phyloP scores from a whole-genome alignment of 2,888 invertebrate genomes.

The Tridacna crocea region DNA sequence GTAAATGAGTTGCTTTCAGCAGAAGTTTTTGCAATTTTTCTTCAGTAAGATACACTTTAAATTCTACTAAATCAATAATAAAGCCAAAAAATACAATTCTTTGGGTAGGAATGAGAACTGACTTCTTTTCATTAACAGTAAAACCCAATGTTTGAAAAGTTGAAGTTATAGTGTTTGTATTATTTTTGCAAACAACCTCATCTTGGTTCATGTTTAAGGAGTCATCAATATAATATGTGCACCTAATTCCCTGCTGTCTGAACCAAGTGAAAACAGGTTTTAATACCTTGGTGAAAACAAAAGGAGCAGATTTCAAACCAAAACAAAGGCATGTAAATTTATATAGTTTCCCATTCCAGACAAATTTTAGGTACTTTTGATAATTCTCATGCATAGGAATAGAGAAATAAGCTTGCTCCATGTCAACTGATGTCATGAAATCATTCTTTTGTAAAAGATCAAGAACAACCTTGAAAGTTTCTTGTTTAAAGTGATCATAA shows the following conservation, averaged over 20 bases:
- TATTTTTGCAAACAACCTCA: slow-evolving; percentile 9
- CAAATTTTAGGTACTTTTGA: no score
- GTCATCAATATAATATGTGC: slow-evolving; percentile 59
- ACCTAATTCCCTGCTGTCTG: no score
- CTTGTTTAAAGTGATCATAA: no score
- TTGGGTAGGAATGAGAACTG: slow-evolving; percentile 2
- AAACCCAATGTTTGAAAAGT: slow-evolving; percentile 35
- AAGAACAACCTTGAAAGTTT: no score
- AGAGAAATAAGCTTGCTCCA: no score
- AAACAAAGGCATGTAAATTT: no score
- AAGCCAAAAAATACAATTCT: slow-evolving; percentile 46
- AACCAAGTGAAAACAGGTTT: no score
- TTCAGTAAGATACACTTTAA: no score
- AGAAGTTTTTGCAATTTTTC: slow-evolving; percentile 35
- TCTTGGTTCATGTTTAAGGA: slow-evolving; percentile 39
- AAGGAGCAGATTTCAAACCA: slow-evolving; percentile 40
- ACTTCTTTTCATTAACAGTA: slow-evolving; percentile 42
- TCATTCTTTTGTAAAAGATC: no score
- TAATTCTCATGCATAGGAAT: no score
- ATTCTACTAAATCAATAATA: slow-evolving; percentile 33
- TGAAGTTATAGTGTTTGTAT: slow-evolving; percentile 30
- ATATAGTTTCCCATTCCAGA: no score
- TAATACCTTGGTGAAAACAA: slow-evolving; percentile 52
- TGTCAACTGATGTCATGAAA: no score
- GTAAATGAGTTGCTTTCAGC: not conserved